Evolutionary conservation across 2,888 invertebrate genomes (phyloP), one percentile per base, ranked within the genome.

Genomic region (Augiades crinisus): DNA sequence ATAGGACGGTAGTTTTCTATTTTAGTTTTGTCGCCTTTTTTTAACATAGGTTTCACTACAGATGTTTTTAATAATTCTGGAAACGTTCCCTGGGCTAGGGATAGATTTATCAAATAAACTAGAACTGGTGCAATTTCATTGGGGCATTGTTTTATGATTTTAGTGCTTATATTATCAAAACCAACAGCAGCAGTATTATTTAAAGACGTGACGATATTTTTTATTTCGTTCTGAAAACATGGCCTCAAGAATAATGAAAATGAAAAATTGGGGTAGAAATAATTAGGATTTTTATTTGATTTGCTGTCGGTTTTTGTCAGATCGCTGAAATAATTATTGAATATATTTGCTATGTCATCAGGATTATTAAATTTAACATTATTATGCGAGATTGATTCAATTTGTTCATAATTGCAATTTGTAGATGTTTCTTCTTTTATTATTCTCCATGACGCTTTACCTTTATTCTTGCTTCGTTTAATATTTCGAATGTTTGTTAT

Each of bases 1-100:
- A 51, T 51, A 10, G 51, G 45, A 4, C 45, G 37, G 14, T 51
- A 51, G 12, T 51, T 51, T 1, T 14, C 16, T 7, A 45, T 33
- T 4, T 37, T 36, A 3, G 1, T 8, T 33, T 51, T 45, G 2
- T 21, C 3, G 0, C 36, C 36, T 30, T 50, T 50, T 19, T 52
- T 40, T 17, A 16, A 21, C 6, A 52, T 1, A 6, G 45, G 33
- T 12, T 41, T 41, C 1, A 53, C 24, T 4, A 53, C 17, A 5
- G 34, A 27, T 14, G 13, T 34, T 41, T 40, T 53, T n/a, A 46
- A 12, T 2, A 14, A 14, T 5, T 37, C 30, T 3, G 38, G 46
- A 27, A 34, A 46, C 2, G 5, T 16, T 7, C 46, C 46, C 1
- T 10, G 14, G 40, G 14, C 21, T 7, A 46, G 46, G 8, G 46